These are phyloP conservation scores for human (Homo sapiens) DNA, from an alignment of 2,113 vertebrate species.

Conservation along the genomic window DNA sequence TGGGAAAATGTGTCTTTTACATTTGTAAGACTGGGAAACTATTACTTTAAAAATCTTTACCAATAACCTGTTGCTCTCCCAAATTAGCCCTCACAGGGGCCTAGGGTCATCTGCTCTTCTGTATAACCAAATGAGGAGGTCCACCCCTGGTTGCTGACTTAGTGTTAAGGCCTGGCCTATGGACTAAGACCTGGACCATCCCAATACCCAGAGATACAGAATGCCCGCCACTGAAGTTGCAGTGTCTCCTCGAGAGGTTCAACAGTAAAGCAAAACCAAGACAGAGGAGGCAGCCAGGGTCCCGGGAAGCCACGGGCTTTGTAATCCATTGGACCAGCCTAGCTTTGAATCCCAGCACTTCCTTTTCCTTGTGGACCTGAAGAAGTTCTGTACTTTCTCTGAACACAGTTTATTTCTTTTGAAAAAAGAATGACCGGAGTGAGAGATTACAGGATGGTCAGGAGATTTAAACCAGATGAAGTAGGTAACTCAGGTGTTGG, in stretches of 20 bases:
- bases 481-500: background rate
- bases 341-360: background rate
- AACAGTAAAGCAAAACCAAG: background rate
- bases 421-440: background rate
- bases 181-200: background rate
- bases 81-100: background rate
- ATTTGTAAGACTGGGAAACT: conserved; percentile 19
- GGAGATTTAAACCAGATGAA: background rate
- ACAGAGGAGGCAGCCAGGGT: accelerated
- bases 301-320: background rate
- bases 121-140: background rate
- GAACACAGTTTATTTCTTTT: background rate
- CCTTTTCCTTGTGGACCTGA: background rate
- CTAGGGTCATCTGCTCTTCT: background rate
- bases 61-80: background rate
- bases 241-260: background rate
- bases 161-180: background rate
- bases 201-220: background rate
- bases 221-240: background rate
- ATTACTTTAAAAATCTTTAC: background rate
- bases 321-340: background rate
- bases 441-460: background rate
- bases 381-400: background rate
- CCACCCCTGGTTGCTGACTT: background rate
- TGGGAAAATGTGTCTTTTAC: background rate